These are phyloP conservation scores for Ernsta delagoae DNA, from an alignment of 2,888 invertebrate species.

Conservation along the genomic window DNA sequence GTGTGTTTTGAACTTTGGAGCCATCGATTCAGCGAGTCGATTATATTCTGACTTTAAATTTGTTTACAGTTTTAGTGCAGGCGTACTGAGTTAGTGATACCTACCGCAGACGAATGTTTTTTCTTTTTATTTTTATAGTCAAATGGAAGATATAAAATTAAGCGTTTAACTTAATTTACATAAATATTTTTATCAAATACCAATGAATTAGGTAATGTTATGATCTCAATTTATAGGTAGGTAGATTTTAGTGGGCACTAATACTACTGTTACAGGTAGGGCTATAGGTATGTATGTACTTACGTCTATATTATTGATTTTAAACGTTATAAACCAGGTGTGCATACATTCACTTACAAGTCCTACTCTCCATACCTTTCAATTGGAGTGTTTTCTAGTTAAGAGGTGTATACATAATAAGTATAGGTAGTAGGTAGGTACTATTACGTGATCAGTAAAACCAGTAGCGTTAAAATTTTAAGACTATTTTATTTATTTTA, in stretches of 20 bases:
- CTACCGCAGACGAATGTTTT: background rate
- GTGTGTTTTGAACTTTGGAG: background rate
- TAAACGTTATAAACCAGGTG: background rate
- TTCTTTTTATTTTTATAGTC: background rate
- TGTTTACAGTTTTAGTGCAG: conserved; percentile 16
- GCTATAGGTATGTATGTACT: no score
- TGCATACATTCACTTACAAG: background rate
- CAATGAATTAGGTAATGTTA: background rate
- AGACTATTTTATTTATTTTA: no score
- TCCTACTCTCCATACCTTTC: no score
- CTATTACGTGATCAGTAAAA: no score
- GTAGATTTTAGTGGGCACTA: background rate
- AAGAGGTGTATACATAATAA: no score
- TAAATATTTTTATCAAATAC: conserved; percentile 4
- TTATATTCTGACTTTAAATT: conserved; percentile 15
- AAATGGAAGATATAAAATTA: background rate
- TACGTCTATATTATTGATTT: no score
- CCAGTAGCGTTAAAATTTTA: no score
- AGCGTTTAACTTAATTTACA: background rate
- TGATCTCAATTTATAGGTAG: background rate
- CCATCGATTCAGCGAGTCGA: conserved; percentile 2
- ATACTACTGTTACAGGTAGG: no score
- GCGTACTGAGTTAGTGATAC: conserved; percentile 1
- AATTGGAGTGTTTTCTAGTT: no score
- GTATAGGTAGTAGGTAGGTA: no score